Base-by-base conservation (phyloP, 2,888 invertebrate species). In the Helicoverpa assulta region DNA sequence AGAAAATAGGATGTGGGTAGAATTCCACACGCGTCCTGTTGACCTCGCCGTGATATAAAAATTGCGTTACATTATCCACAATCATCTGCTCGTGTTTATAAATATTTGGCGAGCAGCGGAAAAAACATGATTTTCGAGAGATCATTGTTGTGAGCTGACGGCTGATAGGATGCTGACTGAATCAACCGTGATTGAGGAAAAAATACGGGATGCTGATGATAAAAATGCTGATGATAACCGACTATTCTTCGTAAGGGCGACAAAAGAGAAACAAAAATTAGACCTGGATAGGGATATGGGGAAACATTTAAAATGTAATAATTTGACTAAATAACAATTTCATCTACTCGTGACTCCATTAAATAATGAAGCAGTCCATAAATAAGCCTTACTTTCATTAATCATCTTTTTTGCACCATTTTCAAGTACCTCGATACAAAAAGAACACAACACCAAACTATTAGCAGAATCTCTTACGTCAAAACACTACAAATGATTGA, bases 21-120 rank as follows among this genome's bases (percentile, higher is more conserved):
- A 75, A 83, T 83, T 81, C 83, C 71, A 76, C 62, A 18, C 56
- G 59, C 75, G 68, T 86, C 81, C 78, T 70, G 77, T 70, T 58
- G 70, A 67, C 86, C 83, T 84, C 82, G 81, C 26, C 10, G 19
- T 78, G 73, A 85, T 85, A 85, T 74, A 80, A 86, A 83, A 82
- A 86, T 83, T 83, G 70, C 80, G 69, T 71, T 76, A 63, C 52
- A 76, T 76, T 70, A 56, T 63, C 18, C 14, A 66, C 70, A 66
- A 76, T 54, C 19, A 62, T 21, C 8, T 12, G 61, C 16, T 54
- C 43, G 19, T 64, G 16, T 53, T 18, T 29, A 5, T 53, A 26
- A 60, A 58, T 66, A 67, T 78, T 78, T 63, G 54, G 53, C 37
- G 59, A 29, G 0, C 18, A 60, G 52, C 16, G 14, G 40, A 12